phyloP scores from a whole-genome alignment of 2,113 vertebrate species.

The Chroicocephalus ridibundus region DNA sequence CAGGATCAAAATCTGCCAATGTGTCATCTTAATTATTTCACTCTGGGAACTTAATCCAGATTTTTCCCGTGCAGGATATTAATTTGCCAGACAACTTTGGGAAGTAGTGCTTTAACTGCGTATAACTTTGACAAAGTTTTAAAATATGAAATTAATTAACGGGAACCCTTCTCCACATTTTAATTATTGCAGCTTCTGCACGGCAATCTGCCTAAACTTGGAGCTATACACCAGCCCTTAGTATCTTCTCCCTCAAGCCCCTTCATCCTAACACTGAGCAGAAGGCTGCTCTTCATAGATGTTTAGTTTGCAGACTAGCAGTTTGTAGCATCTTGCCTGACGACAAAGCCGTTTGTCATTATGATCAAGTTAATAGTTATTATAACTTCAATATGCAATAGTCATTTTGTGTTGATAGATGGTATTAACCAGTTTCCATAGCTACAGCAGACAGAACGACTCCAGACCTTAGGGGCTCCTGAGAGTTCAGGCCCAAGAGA shows the following conservation, averaged over 20 bases:
- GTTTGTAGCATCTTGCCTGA: not conserved
- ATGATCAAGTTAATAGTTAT: not conserved
- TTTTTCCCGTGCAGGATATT: not conserved
- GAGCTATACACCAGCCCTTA: not conserved
- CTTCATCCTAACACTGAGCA: not conserved
- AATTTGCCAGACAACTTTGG: not conserved
- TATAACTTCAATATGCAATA: accelerated
- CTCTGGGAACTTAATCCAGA: not conserved
- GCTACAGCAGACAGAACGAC: not conserved
- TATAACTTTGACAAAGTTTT: not conserved
- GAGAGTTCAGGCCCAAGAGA: not conserved
- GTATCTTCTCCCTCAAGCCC: not conserved
- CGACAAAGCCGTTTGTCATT: not conserved
- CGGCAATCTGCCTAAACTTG: not conserved
- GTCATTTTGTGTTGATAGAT: accelerated
- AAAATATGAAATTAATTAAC: not conserved
- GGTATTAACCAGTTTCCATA: not conserved
- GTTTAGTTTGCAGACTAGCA: not conserved
- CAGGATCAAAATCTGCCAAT: not conserved
- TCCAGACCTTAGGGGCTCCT: not conserved
- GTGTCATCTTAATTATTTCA: not conserved
- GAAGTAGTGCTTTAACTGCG: not conserved
- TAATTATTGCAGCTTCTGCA: not conserved
- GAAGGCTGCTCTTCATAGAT: not conserved
- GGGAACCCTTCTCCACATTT: not conserved